Base-by-base conservation (phyloP, 1,140 invertebrate species). In the Leptinotarsa lineolata region DNA sequence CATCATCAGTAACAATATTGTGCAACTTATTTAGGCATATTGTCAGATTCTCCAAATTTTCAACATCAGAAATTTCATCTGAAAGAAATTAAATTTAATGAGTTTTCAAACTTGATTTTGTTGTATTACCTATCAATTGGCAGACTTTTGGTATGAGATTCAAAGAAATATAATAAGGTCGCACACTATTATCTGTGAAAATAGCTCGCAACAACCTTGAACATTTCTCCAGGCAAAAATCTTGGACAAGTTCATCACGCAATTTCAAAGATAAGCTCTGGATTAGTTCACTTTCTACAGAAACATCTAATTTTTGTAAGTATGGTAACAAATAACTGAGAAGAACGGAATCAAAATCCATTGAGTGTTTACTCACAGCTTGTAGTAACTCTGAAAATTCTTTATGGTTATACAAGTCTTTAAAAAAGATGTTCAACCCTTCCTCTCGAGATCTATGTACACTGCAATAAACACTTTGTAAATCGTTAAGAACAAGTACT, bases 231-330 rank as follows among this genome's bases (percentile, higher is more conserved):
- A 82, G 64, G 45, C 58, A 71, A 70, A 78, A 79, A 21, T 80
- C 68, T 24, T 74, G 24, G 12, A 59, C 63, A 12, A 80, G 61
- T 63, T 77, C 58, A 39, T 77, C 64, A 68, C 61, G 68, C 60
- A 81, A 68, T 69, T 77, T 70, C n/a, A 68, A 30, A 45, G 74
- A 74, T 18, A 82, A 20, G 20, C 72, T 71, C 66, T 78, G 68
- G 61, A 83, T 77, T 20, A 77, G 13, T 12, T 64, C n/a, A 39
- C 67, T 69, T n/a, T 77, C 75, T 13, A 72, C 24, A 39, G 61
- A 20, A 15, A 82, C 15, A 30, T 80, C 81, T 15, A 83, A 76
- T 74, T 81, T 83, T 75, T 76, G 77, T 68, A 83, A 77, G 76
- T 82, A 81, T 15, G 78, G 72, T 15, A 81, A 18, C 39, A 75